phyloP scores from a whole-genome alignment of 2,797 vertebrate species.

The Allobates femoralis region DNA sequence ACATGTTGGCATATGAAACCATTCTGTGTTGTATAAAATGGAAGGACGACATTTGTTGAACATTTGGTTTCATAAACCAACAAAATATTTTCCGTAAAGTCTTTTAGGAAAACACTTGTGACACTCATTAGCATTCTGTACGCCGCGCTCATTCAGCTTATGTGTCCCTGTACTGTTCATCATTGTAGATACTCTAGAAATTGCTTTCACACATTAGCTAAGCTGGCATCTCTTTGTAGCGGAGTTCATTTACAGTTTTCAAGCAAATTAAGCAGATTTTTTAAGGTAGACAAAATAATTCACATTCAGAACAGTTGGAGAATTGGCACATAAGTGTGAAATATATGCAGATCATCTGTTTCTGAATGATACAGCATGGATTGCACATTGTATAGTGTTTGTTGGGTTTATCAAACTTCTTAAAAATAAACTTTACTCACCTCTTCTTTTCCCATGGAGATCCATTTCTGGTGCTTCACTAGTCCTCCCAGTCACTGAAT shows the following conservation, averaged over 20 bases:
- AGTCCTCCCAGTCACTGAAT: too few relatives aligned
- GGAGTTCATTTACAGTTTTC: background rate
- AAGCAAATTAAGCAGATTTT: background rate
- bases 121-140: background rate
- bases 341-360: background rate
- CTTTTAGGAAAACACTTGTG: background rate
- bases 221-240: background rate
- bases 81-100: background rate
- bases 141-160: background rate
- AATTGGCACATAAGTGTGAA: background rate
- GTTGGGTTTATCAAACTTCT: background rate
- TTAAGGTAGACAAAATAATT: background rate
- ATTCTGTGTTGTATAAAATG: background rate
- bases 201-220: slow-evolving; percentile 13
- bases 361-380: background rate
- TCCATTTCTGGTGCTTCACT: too few relatives aligned
- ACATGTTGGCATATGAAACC: background rate
- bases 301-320: background rate
- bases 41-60: background rate
- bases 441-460: too few relatives aligned
- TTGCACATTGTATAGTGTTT: background rate
- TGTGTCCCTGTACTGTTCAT: background rate
- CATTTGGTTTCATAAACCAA: background rate
- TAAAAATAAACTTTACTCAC: too few relatives aligned
- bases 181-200: background rate